phyloP scores from a whole-genome alignment of 2,888 invertebrate genomes.

The Dryococelus australis region DNA sequence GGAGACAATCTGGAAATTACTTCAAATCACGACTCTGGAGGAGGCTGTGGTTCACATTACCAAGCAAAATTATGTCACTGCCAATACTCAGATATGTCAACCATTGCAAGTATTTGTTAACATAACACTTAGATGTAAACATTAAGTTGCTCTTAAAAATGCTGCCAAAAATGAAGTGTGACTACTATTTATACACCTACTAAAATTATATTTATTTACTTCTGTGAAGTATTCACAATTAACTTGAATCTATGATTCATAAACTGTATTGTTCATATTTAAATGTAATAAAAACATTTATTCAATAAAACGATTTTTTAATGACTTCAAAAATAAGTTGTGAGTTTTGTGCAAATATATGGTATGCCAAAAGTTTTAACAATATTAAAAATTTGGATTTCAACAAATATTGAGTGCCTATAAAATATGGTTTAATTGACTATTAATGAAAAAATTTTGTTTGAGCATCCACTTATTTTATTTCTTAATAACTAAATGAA shows the following conservation, averaged over 20 bases:
- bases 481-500: too few species aligned
- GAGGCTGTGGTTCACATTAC: neutral
- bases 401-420: too few species aligned
- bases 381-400: too few species aligned
- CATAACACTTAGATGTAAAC: neutral
- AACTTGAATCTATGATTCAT: neutral
- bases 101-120: neutral
- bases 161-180: neutral
- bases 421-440: too few species aligned
- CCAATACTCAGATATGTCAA: neutral
- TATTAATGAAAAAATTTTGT: too few species aligned
- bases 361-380: too few species aligned
- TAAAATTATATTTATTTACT: neutral
- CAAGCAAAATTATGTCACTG: neutral
- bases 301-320: too few species aligned
- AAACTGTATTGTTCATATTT: neutral
- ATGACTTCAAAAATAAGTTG: neutral
- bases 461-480: too few species aligned
- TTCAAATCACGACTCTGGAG: neutral
- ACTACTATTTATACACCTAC: neutral
- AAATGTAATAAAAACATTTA: too few species aligned
- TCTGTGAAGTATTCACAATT: neutral
- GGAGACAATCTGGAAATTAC: neutral
- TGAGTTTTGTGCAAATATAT: too few species aligned
- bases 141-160: neutral